Evolutionary conservation across 2,797 vertebrate genomes (phyloP), one percentile per base, ranked within the genome.

Genomic region (Rhodeus uyekii): DNA sequence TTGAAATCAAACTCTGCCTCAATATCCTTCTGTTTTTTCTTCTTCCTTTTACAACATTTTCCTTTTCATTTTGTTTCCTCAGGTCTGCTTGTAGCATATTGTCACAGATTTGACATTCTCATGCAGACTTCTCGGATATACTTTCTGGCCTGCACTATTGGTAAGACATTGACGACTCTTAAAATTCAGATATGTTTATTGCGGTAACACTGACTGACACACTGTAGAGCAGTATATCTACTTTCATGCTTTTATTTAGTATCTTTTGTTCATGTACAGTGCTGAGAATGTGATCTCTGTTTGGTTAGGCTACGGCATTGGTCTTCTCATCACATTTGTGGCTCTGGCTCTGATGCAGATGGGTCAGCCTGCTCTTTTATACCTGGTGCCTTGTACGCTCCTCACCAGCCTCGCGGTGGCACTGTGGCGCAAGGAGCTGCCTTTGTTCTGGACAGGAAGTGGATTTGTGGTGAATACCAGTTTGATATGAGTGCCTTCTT

Each of bases 391-490:
- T 90, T 99, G 97, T 87, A 98, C 97, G 27, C 95, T 99, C 50
- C 91, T 97, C 90, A 96, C 96, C 76, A 96, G 97, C 93, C 94
- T 97, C 12, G 76, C 87, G 0, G 94, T 99, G 89, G 98, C 98
- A 8, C 95, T 98, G 82, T 97, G 96, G 94, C 97, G 98, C 89
- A 94, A 88, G 93, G 98, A 98, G 90, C 89, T 98, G 81, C 91
- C 92, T 75, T 93, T 96, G 93, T 99, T 99, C 96, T 99, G 98
- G 98, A 98, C 95, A 18, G 97, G 97, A 93, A 98, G 97, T 93
- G 97, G 97, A 94, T 98, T 98, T 98, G 96, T 94, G 97, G 98
- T 99, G 97, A 99, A 98, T 98, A 98, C 96, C 97, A 93, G 96
- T 98, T 98, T 98, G 96, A 96, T 99, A 95, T 98, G 96, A 97